Conservation (phyloP, 2,797 vertebrate genomes). For the Premnoplex brunnescens region DNA sequence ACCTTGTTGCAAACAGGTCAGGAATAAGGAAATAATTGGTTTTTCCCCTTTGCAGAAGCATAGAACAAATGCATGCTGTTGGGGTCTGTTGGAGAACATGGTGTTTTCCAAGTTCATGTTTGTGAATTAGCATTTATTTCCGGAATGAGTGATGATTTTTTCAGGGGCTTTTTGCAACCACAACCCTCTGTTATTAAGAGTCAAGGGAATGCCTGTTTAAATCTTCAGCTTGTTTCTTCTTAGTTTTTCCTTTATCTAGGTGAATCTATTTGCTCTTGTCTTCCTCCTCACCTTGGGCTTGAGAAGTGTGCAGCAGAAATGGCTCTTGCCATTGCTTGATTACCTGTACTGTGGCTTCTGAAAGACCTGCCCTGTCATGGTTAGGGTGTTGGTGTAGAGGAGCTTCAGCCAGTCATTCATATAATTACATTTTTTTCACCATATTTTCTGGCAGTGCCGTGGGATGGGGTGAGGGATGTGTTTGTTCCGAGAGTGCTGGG, state of each 20-base stretch:
- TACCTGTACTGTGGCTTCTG: not conserved
- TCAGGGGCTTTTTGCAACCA: not conserved
- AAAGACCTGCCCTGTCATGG: not conserved
- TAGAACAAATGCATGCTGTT: not conserved
- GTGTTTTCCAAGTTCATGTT: not conserved
- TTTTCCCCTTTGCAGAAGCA: not conserved
- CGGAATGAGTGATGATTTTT: not conserved
- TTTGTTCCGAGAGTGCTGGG: accelerated
- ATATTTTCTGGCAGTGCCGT: not conserved
- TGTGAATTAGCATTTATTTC: not conserved
- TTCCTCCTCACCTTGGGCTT: not conserved
- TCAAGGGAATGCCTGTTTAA: not conserved
- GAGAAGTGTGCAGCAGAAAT: not conserved
- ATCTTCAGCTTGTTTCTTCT: not conserved
- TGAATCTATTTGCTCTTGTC: not conserved
- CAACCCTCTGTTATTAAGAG: not conserved
- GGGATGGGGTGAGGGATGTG: too few relatives aligned
- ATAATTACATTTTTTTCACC: not conserved
- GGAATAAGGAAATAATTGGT: not conserved
- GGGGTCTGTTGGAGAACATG: not conserved
- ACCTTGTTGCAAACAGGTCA: not conserved
- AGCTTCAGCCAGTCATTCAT: not conserved
- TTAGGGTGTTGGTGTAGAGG: not conserved
- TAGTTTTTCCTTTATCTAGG: not conserved
- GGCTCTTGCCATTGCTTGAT: not conserved